Percentiles rank a stretch among this genome's conserved stretches.
Conservation (phyloP, 2,888 invertebrate species). For the Plagodis pulveraria region DNA sequence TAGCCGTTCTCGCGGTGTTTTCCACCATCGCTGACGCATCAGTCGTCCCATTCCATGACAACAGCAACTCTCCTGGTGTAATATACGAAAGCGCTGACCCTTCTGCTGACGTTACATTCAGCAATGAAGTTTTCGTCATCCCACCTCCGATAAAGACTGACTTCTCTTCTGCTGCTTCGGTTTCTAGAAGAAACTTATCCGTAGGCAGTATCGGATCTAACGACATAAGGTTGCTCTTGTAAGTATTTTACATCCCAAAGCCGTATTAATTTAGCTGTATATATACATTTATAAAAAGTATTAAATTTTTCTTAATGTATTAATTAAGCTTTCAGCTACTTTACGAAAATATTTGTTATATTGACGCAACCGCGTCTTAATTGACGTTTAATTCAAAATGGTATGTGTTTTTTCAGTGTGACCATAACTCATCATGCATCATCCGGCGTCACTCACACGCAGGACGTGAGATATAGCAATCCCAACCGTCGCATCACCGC, state of each 20-base stretch:
- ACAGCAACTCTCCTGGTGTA: not conserved
- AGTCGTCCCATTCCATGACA: slow-evolving; percentile 22
- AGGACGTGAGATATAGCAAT: not conserved
- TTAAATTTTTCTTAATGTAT: too few relatives aligned
- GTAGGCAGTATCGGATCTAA: not conserved
- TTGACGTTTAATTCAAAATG: not conserved
- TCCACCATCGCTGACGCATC: slow-evolving; percentile 36
- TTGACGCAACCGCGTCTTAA: too few relatives aligned
- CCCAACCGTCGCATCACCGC: not conserved
- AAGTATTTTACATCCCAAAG: not conserved
- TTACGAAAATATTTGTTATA: too few relatives aligned
- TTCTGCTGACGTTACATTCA: not conserved
- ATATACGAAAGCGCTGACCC: not conserved
- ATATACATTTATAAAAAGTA: too few relatives aligned
- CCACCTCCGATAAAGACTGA: not conserved
- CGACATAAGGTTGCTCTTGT: not conserved
- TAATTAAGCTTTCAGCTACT: too few relatives aligned
- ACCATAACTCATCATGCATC: not conserved
- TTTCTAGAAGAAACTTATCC: not conserved
- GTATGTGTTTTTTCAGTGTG: not conserved
- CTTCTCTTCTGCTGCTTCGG: not conserved
- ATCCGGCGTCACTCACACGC: not conserved
- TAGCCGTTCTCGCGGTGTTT: slow-evolving; percentile 40
- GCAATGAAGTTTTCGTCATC: not conserved
- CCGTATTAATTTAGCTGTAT: too few relatives aligned